These are phyloP conservation scores for Drosophila rubida DNA, from an alignment of 2,888 invertebrate species.

Conservation along the genomic window DNA sequence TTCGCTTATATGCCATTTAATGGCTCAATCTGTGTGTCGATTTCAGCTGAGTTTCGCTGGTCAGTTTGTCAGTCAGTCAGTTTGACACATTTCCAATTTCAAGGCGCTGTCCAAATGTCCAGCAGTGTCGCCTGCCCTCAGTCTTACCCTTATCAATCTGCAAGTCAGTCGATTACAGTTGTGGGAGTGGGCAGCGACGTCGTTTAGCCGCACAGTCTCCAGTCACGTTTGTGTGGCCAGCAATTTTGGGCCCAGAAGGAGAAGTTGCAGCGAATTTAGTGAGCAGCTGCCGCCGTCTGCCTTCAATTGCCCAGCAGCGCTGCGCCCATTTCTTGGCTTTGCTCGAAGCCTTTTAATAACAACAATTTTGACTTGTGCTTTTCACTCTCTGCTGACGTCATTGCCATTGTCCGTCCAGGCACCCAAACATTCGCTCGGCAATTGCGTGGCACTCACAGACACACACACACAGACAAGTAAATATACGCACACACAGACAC, in stretches of 20 bases:
- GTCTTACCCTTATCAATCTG: slow-evolving; percentile 30
- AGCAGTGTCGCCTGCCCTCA: neutral
- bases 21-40: neutral
- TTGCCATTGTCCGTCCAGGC: slow-evolving; percentile 42
- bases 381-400: slow-evolving; percentile 47
- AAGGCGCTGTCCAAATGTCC: slow-evolving; percentile 8
- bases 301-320: slow-evolving; percentile 48
- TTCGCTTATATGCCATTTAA: neutral
- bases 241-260: slow-evolving; percentile 15
- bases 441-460: slow-evolving; percentile 35
- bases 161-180: slow-evolving; percentile 30
- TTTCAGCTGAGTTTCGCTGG: neutral
- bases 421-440: slow-evolving; percentile 20
- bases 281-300: slow-evolving; percentile 45
- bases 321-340: slow-evolving; percentile 4
- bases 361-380: slow-evolving; percentile 44
- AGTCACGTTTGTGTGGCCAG: slow-evolving; percentile 43
- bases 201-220: neutral
- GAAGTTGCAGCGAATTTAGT: slow-evolving; percentile 32
- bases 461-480: slow-evolving; percentile 17
- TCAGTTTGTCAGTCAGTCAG: neutral
- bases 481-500: slow-evolving; percentile 16
- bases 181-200: neutral
- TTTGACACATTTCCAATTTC: slow-evolving; percentile 68
- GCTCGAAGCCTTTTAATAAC: slow-evolving; percentile 44